These are phyloP conservation scores for Pygoscelis adeliae DNA, from an alignment of 2,113 vertebrate genomes.

Conservation along the genomic window DNA sequence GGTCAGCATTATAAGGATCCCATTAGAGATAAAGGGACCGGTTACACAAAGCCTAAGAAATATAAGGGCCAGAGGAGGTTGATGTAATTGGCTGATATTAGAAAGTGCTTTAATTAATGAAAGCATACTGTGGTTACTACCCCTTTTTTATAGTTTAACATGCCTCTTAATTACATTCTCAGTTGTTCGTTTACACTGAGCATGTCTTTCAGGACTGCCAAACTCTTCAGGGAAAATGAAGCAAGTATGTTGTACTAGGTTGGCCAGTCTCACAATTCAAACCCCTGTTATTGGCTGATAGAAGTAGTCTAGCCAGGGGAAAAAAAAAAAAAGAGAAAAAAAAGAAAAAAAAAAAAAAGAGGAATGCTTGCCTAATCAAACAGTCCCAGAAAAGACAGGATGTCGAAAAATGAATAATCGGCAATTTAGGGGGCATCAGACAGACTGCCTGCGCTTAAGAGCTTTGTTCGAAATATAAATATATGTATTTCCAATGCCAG, in stretches of 20 bases:
- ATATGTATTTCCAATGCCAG: neutral
- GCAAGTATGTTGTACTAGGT: neutral
- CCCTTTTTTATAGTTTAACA: constrained; percentile 64
- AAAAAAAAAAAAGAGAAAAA: neutral
- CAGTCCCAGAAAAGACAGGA: neutral
- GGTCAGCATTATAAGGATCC: constrained; percentile 76
- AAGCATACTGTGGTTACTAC: constrained; percentile 62
- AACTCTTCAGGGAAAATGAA: constrained; percentile 51
- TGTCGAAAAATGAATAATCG: constrained; percentile 5
- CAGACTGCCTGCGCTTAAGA: neutral
- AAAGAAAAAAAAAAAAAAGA: neutral
- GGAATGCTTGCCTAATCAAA: neutral
- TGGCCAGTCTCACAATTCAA: constrained; percentile 36
- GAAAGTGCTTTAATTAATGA: constrained; percentile 72
- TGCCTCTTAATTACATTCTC: constrained; percentile 61
- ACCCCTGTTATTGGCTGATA: neutral
- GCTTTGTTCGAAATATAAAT: neutral
- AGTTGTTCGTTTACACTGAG: constrained; percentile 60
- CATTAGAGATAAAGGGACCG: constrained; percentile 71
- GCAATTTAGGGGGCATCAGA: neutral
- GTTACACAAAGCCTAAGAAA: constrained; percentile 71
- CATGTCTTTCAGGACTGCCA: constrained; percentile 58
- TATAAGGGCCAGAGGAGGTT: constrained; percentile 67
- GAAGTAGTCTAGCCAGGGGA: neutral
- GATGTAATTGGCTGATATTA: constrained; percentile 67